Base-by-base conservation (phyloP, 35 echinoderm and acorn worm species). In the Apostichopus japonicus region DNA sequence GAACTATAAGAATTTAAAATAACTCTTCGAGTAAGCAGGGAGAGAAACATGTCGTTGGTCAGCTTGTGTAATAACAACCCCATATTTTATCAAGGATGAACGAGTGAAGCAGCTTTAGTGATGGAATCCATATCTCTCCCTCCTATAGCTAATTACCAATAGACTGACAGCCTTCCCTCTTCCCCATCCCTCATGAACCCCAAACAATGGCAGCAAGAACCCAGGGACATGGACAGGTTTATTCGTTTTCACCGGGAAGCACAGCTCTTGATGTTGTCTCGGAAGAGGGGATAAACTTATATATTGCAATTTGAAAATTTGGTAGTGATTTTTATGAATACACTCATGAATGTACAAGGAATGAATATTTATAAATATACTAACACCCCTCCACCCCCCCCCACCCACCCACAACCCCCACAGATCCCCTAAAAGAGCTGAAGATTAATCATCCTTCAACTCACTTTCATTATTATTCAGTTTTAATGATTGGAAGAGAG, bases 271-370 rank as follows among this genome's bases (percentile, higher is more conserved):
- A 67, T 11, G 33, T 4, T 61, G 57, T 61, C 57, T 61, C 13
- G 71, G 71, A 75, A 19, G 71, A 19, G 71, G 16, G 71, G 15
- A 44, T 44, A 44, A 19, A 75, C 71, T 75, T 75, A 84, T 10
- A 84, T 84, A 84, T 84, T 84, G 81, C 81, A 84, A 84, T 84
- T 44, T 84, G 56, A 84, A 58, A 44, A 53, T 84, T 84, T 84
- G 81, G 81, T 84, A 23, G 56, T 58, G 56, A 58, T 44, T 44
- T 21, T 58, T 84, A 84, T 84, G 81, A 84, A 84, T 84, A 84
- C 81, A 84, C 53, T 59, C 33, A 44, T 44, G 33, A 44, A 44
- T 44, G 33, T 21, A 58, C 81, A 84, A 16, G 81, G 81, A 84
- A 84, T 84, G 56, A 84, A 84, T 57, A 57, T 84, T 82, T 56